Evolutionary conservation across 2,113 vertebrate species (phyloP).

Genomic region (Circaetus gallicus): DNA sequence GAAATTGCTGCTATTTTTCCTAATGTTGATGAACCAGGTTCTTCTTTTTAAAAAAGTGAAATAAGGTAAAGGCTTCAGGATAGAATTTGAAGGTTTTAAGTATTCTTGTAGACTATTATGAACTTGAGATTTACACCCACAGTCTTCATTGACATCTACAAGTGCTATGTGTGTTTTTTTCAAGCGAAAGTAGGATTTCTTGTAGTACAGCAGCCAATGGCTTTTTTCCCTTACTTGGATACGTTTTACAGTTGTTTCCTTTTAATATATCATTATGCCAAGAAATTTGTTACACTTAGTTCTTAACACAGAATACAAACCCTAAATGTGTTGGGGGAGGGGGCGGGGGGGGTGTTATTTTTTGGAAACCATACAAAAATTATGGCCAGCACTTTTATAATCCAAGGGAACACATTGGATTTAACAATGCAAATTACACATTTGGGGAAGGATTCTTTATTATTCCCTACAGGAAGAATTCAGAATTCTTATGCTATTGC

Average conservation of each 20-base stretch:
- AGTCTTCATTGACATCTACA: not conserved
- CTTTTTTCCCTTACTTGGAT: not conserved
- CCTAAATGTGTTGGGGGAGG: not conserved
- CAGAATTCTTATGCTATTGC: not conserved
- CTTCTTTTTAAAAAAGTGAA: not conserved
- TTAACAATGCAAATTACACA: not conserved
- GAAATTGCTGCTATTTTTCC: not conserved
- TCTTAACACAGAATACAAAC: not conserved
- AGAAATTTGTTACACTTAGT: not conserved
- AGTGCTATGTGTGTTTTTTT: not conserved
- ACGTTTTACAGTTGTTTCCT: not conserved
- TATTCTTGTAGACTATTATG: not conserved
- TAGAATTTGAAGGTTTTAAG: not conserved
- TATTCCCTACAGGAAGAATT: not conserved
- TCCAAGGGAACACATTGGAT: not conserved
- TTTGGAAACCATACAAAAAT: not conserved
- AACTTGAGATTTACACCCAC: not conserved
- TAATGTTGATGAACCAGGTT: not conserved
- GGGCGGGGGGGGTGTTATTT: not conserved
- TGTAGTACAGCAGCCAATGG: not conserved
- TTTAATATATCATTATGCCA: not conserved
- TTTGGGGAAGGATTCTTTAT: not conserved
- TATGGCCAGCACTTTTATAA: not conserved
- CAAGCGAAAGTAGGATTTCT: not conserved
- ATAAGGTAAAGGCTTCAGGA: not conserved